A percentile compares a stretch with the other conserved stretches of the same genome.
Conservation (phyloP, 2,113 vertebrate genomes). For the Donacobius atricapilla region DNA sequence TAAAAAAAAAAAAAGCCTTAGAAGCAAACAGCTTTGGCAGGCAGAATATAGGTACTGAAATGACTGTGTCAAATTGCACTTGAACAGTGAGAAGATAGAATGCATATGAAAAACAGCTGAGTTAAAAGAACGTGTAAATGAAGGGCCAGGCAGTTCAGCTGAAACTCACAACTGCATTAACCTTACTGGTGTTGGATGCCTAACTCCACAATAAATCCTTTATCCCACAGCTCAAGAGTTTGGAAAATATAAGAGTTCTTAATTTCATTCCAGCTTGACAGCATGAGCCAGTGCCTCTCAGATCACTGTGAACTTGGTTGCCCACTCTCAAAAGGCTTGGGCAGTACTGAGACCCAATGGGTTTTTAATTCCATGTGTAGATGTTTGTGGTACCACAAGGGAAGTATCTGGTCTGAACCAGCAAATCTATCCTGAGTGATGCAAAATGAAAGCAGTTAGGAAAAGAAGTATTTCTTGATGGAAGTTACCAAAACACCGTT, state of each 20-base stretch:
- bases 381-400: not conserved
- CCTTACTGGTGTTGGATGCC: not conserved
- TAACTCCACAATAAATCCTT: not conserved
- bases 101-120: not conserved
- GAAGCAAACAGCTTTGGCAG: not conserved
- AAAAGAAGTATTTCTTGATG: not conserved
- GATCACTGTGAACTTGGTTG: not conserved
- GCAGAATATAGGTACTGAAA: not conserved
- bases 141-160: not conserved
- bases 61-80: not conserved
- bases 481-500: not conserved
- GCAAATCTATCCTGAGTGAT: not conserved
- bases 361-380: not conserved
- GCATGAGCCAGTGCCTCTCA: not conserved
- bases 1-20: not conserved
- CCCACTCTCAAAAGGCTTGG: rapidly evolving
- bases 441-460: not conserved
- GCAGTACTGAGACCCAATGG: not conserved
- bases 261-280: not conserved
- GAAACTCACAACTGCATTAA: not conserved
- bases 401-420: not conserved
- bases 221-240: not conserved
- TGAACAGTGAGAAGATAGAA: not conserved
- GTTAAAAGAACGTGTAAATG: not conserved
- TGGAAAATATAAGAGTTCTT: not conserved